Conservation (phyloP, 2,797 vertebrate genomes). For the Anas bahamensis region DNA sequence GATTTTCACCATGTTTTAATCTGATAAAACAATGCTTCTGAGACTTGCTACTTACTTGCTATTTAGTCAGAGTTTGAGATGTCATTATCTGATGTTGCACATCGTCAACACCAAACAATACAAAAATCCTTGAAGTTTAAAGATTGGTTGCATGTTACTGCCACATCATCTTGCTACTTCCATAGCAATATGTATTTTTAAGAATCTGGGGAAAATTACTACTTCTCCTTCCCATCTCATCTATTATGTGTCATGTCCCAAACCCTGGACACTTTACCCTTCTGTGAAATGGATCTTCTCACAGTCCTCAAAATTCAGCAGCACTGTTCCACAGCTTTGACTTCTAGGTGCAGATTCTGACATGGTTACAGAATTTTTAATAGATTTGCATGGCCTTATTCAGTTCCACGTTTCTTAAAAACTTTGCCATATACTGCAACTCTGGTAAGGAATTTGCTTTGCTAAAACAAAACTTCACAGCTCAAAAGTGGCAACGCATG, state of each 20-base stretch:
- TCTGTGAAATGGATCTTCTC: not conserved
- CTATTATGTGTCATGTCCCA: not conserved
- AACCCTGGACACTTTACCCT: not conserved
- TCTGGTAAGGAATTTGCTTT: not conserved
- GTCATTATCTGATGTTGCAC: not conserved
- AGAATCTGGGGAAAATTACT: not conserved
- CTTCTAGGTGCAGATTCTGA: not conserved
- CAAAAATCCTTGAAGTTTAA: not conserved
- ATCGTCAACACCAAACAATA: slow-evolving; percentile 6
- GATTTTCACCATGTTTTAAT: slow-evolving; percentile 17
- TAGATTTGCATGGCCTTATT: not conserved
- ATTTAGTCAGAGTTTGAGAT: slow-evolving; percentile 17
- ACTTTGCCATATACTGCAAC: not conserved
- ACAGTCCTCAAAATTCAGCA: not conserved
- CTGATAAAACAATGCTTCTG: not conserved
- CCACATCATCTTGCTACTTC: not conserved
- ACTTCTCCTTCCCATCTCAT: not conserved
- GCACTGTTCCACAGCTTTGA: not conserved
- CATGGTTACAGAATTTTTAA: not conserved
- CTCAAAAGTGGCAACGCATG: not conserved
- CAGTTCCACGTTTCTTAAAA: not conserved
- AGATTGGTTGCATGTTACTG: not conserved
- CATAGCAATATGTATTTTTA: not conserved
- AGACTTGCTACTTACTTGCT: slow-evolving; percentile 13
- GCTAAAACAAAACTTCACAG: not conserved